Base-by-base conservation (phyloP, 2,888 invertebrate genomes). In the Ornithoptera priamus region DNA sequence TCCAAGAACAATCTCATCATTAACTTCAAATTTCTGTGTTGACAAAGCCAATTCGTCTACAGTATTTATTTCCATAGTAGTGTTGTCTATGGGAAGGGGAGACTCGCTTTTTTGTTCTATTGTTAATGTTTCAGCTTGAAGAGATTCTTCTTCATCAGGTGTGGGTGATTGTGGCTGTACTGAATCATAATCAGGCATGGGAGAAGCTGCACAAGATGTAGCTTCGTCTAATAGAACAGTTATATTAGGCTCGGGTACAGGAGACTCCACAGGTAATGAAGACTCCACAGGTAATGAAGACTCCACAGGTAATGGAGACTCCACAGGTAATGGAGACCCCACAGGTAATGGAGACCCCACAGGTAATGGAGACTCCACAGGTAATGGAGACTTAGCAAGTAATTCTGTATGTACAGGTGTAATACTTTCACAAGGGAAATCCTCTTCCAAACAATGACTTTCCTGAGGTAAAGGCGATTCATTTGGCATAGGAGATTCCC, bases 351-450 rank as follows among this genome's bases (percentile, higher is more conserved):
- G 50, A 50, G 50, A 18, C 17, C 18, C 50, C 18, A 17, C 18
- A 50, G 50, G 50, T 50, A 50, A 18, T 17, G 50, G 17, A 50
- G 39, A 39, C 39, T 39, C 10, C 2, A 20, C 58, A 8, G 60
- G 53, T 18, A 78, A 59, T 15, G 79, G 30, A 30, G 30, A 79
- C 17, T 79, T 77, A 36, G 74, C 71, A 30, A 73, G 75, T 53
- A 76, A 67, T 20, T 79, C 80, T 18, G 36, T 67, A 10, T 75
- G 74, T 50, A 79, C 69, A 50, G 79, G 79, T 46, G 80, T 80
- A 20, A 77, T 77, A 63, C 75, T 72, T n/a, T 78, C 78, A 39
- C 74, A 69, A 39, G 72, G 74, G 30, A 77, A 67, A 53, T 75
- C 69, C 2, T 75, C 69, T 4, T 79, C 80, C 12, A 24, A 68